These are phyloP conservation scores for Galerucella nymphaeae DNA, from an alignment of 2,888 invertebrate genomes.

Conservation along the genomic window DNA sequence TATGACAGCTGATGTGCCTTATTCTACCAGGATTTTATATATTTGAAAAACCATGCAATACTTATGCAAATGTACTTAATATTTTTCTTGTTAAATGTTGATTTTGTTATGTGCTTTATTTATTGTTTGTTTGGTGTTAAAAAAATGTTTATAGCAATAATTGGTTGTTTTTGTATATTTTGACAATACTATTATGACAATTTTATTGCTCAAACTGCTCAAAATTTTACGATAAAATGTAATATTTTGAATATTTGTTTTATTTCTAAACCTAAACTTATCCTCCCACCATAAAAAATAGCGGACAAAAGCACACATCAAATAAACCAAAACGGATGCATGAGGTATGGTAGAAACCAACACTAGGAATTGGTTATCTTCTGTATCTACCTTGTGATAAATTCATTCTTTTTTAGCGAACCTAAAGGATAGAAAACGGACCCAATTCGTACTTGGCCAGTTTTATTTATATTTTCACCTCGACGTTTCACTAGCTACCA, in stretches of 20 bases:
- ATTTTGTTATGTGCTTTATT: neutral
- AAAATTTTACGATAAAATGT: constrained; percentile 12
- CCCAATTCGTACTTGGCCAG: too few relatives aligned
- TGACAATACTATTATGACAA: constrained; percentile 7
- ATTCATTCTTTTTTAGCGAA: too few relatives aligned
- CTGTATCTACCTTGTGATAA: too few relatives aligned
- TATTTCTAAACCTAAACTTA: neutral
- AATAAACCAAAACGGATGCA: neutral
- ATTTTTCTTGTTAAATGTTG: constrained; percentile 4
- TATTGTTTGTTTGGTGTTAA: neutral
- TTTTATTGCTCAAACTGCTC: constrained; percentile 19
- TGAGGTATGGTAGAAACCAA: neutral
- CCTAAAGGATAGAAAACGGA: too few relatives aligned
- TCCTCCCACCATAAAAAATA: neutral
- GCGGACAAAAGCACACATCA: neutral
- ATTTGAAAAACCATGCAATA: neutral
- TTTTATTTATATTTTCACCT: too few relatives aligned
- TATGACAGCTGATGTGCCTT: constrained; percentile 2
- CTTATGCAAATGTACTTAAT: neutral
- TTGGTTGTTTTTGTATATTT: neutral
- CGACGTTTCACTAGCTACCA: too few relatives aligned
- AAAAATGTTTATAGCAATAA: neutral
- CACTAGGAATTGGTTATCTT: too few relatives aligned
- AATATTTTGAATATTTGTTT: neutral
- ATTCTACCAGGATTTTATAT: neutral